Evolutionary conservation across 2,797 vertebrate genomes (phyloP).

Genomic region (Lutjanus argentimaculatus): DNA sequence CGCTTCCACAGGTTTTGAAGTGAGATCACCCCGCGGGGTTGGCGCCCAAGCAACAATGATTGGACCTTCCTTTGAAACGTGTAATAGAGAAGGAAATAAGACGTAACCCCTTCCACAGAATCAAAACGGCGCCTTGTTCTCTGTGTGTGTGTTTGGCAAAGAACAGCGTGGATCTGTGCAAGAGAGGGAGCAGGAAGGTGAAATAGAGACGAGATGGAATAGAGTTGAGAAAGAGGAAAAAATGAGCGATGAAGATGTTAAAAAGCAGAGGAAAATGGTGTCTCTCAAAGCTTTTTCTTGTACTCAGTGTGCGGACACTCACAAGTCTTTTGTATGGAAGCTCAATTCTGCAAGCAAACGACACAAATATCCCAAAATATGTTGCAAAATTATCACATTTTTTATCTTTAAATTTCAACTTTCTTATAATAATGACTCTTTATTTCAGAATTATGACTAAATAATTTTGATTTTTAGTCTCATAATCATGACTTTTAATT

Average conservation of each 20-base stretch:
- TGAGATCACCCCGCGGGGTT: conserved; percentile 56
- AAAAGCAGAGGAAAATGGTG: conserved; percentile 24
- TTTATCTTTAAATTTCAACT: too few species aligned
- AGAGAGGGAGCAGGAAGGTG: conserved; percentile 35
- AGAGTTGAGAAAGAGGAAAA: background rate
- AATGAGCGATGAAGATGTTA: conserved; percentile 11
- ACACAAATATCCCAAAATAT: too few species aligned
- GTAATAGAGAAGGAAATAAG: conserved; percentile 59
- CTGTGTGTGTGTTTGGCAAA: background rate
- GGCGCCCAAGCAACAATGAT: conserved; percentile 47
- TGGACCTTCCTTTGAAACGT: conserved; percentile 54
- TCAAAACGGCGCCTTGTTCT: conserved; percentile 10
- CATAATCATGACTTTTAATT: too few species aligned
- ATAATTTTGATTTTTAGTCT: too few species aligned
- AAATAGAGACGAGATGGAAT: conserved; percentile 29
- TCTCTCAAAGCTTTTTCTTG: background rate
- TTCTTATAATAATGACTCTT: too few species aligned
- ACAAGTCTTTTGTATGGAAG: background rate
- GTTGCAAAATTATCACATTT: too few species aligned
- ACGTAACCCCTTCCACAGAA: conserved; percentile 34
- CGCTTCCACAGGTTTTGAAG: conserved; percentile 77
- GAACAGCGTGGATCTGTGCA: conserved; percentile 19
- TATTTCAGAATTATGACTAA: too few species aligned
- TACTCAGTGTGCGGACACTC: background rate
- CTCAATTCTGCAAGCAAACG: too few species aligned